These are phyloP conservation scores for Pherbina coryleti DNA, from an alignment of 2,888 invertebrate genomes.

Conservation along the genomic window DNA sequence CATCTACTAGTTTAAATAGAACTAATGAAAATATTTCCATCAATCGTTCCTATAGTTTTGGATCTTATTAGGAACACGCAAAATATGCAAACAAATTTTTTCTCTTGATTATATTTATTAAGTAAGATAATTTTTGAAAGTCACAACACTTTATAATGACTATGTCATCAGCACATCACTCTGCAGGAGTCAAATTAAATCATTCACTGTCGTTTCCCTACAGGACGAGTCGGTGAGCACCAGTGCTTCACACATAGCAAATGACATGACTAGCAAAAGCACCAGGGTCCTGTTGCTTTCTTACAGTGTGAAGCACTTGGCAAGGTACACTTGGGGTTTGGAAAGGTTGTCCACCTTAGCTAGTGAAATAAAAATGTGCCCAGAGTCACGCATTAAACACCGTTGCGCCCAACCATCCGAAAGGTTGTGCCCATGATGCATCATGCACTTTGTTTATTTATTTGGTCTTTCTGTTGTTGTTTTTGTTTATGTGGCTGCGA, in stretches of 20 bases:
- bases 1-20: too few species aligned
- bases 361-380: not conserved
- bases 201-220: too few species aligned
- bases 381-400: not conserved
- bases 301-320: conserved; percentile 3
- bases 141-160: too few species aligned
- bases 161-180: too few species aligned
- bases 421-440: not conserved
- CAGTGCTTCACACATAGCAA: not conserved
- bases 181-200: too few species aligned
- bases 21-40: too few species aligned
- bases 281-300: conserved; percentile 25
- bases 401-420: not conserved
- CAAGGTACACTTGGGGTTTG: not conserved
- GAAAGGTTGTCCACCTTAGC: not conserved
- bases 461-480: not conserved
- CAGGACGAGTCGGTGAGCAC: too few species aligned
- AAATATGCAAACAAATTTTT: too few species aligned
- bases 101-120: too few species aligned
- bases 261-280: not conserved
- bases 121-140: too few species aligned
- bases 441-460: conserved; percentile 10
- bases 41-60: too few species aligned
- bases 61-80: too few species aligned
- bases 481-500: not conserved